phyloP scores from a whole-genome alignment of 1,140 invertebrate genomes.

The Thaumetopoea pityocampa region DNA sequence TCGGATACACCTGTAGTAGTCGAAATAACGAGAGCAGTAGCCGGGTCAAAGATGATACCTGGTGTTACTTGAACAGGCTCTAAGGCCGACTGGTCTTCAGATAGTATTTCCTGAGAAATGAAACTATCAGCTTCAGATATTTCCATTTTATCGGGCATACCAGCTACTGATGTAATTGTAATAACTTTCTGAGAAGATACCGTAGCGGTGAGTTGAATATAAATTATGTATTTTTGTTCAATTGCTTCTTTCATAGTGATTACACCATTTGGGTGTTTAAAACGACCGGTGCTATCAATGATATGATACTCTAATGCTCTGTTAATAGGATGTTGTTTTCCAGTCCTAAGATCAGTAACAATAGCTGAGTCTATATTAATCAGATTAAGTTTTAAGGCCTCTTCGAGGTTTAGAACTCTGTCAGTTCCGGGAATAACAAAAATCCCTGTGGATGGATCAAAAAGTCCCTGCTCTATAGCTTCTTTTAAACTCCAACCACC shows the following conservation, averaged over 20 bases:
- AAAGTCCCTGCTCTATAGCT: slow-evolving; percentile 85
- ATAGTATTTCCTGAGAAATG: slow-evolving; percentile 39
- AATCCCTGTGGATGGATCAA: slow-evolving; percentile 87
- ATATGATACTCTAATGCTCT: slow-evolving; percentile 87
- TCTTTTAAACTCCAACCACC: slow-evolving; percentile 88
- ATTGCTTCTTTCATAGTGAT: slow-evolving; percentile 90
- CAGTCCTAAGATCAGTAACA: slow-evolving; percentile 85
- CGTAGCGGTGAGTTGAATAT: slow-evolving; percentile 61
- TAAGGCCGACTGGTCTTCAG: slow-evolving; percentile 74
- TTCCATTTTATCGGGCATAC: slow-evolving; percentile 82
- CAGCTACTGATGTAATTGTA: slow-evolving; percentile 79
- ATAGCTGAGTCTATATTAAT: slow-evolving; percentile 88
- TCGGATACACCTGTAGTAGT: slow-evolving; percentile 82
- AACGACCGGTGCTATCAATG: slow-evolving; percentile 86
- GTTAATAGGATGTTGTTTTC: slow-evolving; percentile 82
- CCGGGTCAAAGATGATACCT: slow-evolving; percentile 85
- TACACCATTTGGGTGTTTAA: slow-evolving; percentile 76
- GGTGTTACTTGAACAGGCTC: slow-evolving; percentile 83
- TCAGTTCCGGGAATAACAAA: slow-evolving; percentile 93
- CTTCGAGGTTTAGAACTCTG: slow-evolving; percentile 89
- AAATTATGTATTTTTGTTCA: slow-evolving; percentile 79
- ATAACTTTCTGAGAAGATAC: slow-evolving; percentile 76
- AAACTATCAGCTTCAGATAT: slow-evolving; percentile 74
- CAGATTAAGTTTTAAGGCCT: slow-evolving; percentile 90
- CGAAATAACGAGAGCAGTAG: slow-evolving; percentile 83